Base-by-base conservation (phyloP, 2,113 vertebrate species). In the Platichthys stellatus region DNA sequence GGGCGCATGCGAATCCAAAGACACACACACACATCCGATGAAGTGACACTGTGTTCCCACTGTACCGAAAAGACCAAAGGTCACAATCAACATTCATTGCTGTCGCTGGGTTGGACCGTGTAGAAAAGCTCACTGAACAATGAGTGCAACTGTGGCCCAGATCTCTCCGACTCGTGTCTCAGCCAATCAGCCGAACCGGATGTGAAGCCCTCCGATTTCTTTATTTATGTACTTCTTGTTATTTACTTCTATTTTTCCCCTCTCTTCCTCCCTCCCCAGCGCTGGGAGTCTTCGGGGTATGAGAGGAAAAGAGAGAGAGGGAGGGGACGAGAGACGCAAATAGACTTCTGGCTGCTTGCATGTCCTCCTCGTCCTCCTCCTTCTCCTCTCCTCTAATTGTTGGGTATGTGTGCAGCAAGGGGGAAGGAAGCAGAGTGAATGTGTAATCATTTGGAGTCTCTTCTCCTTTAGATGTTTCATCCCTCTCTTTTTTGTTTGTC, bases 41-140 rank as follows among this genome's bases (percentile, higher is more conserved):
- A 88, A 76, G 76, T 64, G 76, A 84, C 69, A 70, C 83, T 86
- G 69, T 87, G 81, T 88, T 88, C 89, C 83, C 85, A 80, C 78
- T 83, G 85, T 76, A 81, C 82, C 79, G 66, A 81, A 87, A 85
- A n/a, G 72, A 91, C 86, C 90, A 96, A 97, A 97, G 97, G 97
- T 97, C 96, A 98, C 97, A 98, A 98, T 99, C 96, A 98, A 99
- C 98, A 99, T 99, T 99, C 98, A 99, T 99, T 99, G 97, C 97
- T 99, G 98, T 99, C 98, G 97, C 97, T 99, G 98, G 98, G 97
- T 99, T 99, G 95, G 95, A 95, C 94, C 94, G 91, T 96, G 94
- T 94, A 93, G 95, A 96, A 95, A 96, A 99, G 97, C 98, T 99
- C 98, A 96, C 97, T 98, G 97, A 96, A 97, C 97, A 96, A 98